Evolutionary conservation across 2,797 vertebrate species (phyloP), one percentile per base, ranked within the genome.

Genomic region (Chelidonichthys spinosus): DNA sequence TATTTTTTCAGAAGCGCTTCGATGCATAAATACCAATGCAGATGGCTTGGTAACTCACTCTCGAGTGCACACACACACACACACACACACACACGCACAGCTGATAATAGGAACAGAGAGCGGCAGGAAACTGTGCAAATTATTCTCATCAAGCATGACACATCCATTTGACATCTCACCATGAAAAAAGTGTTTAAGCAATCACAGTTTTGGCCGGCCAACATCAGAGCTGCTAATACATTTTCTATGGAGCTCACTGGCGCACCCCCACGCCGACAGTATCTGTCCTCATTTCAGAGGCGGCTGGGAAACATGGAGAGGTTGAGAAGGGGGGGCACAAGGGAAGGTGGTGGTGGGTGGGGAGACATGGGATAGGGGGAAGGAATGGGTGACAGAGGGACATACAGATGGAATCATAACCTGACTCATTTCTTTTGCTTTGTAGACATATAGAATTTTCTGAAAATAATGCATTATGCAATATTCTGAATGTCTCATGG

Each of bases 81-180:
- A 55, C 54, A 37, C 53, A 36, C 15, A 55, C 54, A 56, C 55
- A 40, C 55, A 18, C 36, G 18, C 55, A 58, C 14, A 69, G 15
- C 72, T 69, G 71, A 70, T 78, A 73, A 80, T 61, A 71, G 76
- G 64, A 79, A 76, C 72, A 71, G 47, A 68, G 47, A 64, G 63
- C 65, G 42, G 54, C 50, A 73, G 80, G 53, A 70, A 81, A 54
- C 59, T 66, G 40, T 40, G 61, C 46, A 79, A 79, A 87, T 78
- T 74, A 79, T 86, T 84, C 82, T 72, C 63, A 72, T 87, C 72
- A 82, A 74, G 86, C 83, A 74, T 90, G 81, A 91, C 84, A 74
- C 75, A 87, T 90, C 84, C 70, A 80, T 90, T 81, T 89, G 83
- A 89, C 85, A 83, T 89, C 72, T 84, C 79, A 76, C 64, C 79